Evolutionary conservation across 2,113 vertebrate species (phyloP).

Genomic region (Xiphophorus maculatus): DNA sequence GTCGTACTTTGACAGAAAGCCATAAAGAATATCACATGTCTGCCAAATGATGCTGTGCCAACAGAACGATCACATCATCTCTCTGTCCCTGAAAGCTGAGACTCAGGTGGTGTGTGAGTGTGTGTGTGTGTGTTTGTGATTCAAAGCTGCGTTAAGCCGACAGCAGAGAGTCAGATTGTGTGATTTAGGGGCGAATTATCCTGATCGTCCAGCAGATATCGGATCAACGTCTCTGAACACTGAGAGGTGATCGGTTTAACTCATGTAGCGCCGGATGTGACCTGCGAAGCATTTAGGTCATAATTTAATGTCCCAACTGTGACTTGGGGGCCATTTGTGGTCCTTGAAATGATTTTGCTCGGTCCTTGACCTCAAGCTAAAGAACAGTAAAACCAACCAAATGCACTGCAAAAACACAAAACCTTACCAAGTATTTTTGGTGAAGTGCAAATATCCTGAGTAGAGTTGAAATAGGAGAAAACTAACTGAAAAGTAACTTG

Average conservation of each 20-base stretch:
- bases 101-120: constrained; percentile 43
- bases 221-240: constrained; percentile 17
- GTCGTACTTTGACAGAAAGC: not conserved
- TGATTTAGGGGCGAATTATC: constrained; percentile 44
- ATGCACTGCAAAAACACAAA: too few species aligned
- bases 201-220: not conserved
- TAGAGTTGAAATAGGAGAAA: too few species aligned
- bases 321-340: too few species aligned
- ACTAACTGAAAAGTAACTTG: too few species aligned
- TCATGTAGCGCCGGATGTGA: constrained; percentile 2
- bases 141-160: constrained; percentile 24
- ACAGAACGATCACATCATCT: constrained; percentile 8
- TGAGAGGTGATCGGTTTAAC: not conserved
- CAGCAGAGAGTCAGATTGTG: not conserved
- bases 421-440: too few species aligned
- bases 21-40: not conserved
- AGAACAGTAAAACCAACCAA: too few species aligned
- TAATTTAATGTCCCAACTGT: too few species aligned
- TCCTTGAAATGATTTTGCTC: too few species aligned
- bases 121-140: constrained; percentile 2
- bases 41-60: constrained; percentile 6
- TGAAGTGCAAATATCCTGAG: too few species aligned
- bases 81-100: constrained; percentile 13
- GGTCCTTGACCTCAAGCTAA: too few species aligned
- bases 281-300: not conserved